Conservation (phyloP, 2,113 vertebrate species). For the Oceanites oceanicus region DNA sequence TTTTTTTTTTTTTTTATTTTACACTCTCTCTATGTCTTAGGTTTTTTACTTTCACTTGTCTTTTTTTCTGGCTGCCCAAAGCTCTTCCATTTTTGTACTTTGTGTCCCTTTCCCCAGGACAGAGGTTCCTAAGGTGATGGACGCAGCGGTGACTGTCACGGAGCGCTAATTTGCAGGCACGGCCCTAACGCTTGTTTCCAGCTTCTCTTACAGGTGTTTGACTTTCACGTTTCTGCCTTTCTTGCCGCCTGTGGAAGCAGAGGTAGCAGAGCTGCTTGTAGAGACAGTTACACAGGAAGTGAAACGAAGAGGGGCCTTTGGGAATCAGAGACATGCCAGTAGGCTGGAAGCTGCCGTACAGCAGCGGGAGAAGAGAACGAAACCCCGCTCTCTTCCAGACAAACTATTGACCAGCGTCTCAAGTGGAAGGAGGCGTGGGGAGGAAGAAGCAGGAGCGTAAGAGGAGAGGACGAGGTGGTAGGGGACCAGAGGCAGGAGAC, state of each 20-base stretch:
- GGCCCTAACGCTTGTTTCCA: not conserved
- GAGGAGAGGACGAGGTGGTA: not conserved
- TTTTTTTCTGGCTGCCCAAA: not conserved
- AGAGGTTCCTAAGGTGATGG: not conserved
- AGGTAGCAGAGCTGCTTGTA: not conserved
- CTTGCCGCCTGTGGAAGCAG: not conserved
- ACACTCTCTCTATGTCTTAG: not conserved
- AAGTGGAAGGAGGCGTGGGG: not conserved
- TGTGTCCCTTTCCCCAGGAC: not conserved
- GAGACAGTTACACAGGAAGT: slow-evolving; percentile 13
- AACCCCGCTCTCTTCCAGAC: not conserved
- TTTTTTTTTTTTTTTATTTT: not conserved
- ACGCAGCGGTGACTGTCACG: accelerated
- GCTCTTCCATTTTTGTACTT: not conserved
- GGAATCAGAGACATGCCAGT: not conserved
- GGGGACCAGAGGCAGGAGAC: not conserved
- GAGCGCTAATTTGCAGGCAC: accelerated
- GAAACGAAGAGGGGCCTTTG: not conserved
- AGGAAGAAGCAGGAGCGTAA: not conserved
- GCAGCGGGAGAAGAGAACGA: not conserved
- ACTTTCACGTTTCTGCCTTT: not conserved
- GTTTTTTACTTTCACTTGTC: slow-evolving; percentile 21
- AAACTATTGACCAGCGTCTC: not conserved
- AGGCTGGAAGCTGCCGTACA: not conserved
- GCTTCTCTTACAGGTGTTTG: not conserved